phyloP scores from a whole-genome alignment of 2,888 invertebrate species.

The Eremobia ochroleuca region DNA sequence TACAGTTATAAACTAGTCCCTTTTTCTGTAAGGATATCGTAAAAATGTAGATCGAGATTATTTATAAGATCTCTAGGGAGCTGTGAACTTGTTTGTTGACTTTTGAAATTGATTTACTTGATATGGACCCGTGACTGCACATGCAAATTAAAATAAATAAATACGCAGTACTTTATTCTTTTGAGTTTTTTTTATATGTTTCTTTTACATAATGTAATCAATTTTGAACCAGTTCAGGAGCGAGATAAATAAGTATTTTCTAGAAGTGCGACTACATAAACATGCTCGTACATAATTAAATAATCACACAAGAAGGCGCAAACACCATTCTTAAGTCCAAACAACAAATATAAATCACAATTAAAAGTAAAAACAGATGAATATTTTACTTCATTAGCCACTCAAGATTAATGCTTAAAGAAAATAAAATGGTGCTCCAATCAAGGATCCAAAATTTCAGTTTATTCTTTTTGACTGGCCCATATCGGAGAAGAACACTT shows the following conservation, averaged over 20 bases:
- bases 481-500: constrained; percentile 74
- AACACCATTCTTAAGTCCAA: constrained; percentile 60
- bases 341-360: constrained; percentile 72
- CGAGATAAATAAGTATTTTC: neutral
- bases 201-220: neutral
- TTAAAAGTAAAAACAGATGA: constrained; percentile 67
- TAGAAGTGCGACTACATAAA: neutral
- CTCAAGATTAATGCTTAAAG: constrained; percentile 64
- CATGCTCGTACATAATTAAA: constrained; percentile 3
- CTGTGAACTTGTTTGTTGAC: constrained; percentile 50
- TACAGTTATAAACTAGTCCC: constrained; percentile 65
- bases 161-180: neutral
- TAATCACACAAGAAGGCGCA: constrained; percentile 56
- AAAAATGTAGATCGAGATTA: constrained; percentile 66
- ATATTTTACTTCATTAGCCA: constrained; percentile 69
- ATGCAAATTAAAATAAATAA: constrained; percentile 37
- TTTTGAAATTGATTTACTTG: constrained; percentile 49
- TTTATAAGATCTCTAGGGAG: constrained; percentile 53
- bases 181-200: neutral
- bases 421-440: constrained; percentile 70
- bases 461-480: constrained; percentile 72
- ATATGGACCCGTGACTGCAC: constrained; percentile 24
- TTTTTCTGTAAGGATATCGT: constrained; percentile 62
- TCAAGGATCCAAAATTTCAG: constrained; percentile 73
- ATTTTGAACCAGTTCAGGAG: neutral